Conservation (phyloP, 1,140 invertebrate species). For the Stegodyphus mimosarum region DNA sequence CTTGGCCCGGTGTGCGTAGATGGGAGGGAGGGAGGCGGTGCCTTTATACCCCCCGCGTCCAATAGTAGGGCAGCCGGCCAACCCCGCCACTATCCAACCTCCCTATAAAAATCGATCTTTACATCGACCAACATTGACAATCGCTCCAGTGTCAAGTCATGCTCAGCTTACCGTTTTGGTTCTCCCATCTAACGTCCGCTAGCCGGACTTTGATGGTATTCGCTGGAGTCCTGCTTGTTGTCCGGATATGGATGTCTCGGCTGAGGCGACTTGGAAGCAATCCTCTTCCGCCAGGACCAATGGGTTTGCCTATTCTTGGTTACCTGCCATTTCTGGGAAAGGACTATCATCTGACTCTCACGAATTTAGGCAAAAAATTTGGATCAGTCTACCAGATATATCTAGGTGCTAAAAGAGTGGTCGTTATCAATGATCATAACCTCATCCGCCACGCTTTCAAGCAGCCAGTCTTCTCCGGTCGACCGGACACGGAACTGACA, state of each 20-base stretch:
- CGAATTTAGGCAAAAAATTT: slow-evolving; percentile 79
- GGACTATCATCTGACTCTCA: slow-evolving; percentile 80
- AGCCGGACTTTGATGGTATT: slow-evolving; percentile 4
- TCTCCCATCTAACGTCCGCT: background rate
- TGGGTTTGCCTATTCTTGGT: slow-evolving; percentile 84
- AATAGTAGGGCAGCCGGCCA: slow-evolving; percentile 59
- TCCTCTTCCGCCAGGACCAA: slow-evolving; percentile 80
- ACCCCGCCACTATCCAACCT: slow-evolving; percentile 1
- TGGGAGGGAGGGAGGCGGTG: slow-evolving; percentile 32
- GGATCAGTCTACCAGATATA: slow-evolving; percentile 84
- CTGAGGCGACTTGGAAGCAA: background rate
- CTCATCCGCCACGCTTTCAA: slow-evolving; percentile 85
- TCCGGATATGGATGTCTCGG: background rate
- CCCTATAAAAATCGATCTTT: slow-evolving; percentile 32
- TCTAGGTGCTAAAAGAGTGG: slow-evolving; percentile 82
- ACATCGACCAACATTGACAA: background rate
- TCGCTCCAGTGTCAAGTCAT: background rate
- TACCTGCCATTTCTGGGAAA: slow-evolving; percentile 82
- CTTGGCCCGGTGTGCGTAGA: slow-evolving; percentile 10
- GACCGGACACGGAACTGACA: slow-evolving; percentile 85
- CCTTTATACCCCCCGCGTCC: slow-evolving; percentile 47
- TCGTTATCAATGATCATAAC: slow-evolving; percentile 86
- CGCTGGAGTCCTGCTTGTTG: background rate
- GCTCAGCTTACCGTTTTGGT: background rate
- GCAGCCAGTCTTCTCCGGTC: slow-evolving; percentile 84